Conservation (phyloP, 2,113 vertebrate species). For the Andinoacara biseriatus region DNA sequence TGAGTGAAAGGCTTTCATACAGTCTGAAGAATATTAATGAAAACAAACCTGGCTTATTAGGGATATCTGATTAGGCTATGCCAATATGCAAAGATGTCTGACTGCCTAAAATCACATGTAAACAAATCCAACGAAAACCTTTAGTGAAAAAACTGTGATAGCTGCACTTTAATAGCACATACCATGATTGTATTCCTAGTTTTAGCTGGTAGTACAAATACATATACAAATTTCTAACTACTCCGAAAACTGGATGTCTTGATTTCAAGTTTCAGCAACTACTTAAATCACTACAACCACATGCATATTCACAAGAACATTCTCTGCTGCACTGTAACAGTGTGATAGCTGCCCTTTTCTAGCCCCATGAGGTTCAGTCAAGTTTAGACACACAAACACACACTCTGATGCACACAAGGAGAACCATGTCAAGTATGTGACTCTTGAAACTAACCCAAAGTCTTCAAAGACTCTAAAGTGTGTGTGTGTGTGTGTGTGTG, state of each 20-base stretch:
- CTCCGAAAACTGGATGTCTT: not conserved
- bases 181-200: not conserved
- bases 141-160: not conserved
- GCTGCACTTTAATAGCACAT: not conserved
- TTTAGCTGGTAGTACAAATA: not conserved
- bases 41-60: not conserved
- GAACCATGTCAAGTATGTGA: slow-evolving; percentile 15
- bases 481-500: fast-evolving
- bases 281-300: not conserved
- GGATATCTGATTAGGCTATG: not conserved
- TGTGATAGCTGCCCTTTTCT: slow-evolving; percentile 8
- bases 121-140: not conserved
- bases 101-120: not conserved
- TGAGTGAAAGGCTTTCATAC: not conserved
- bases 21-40: not conserved
- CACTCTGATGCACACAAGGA: slow-evolving; percentile 1
- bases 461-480: slow-evolving; percentile 11
- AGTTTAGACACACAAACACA: slow-evolving; percentile 3
- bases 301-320: not conserved
- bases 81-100: not conserved
- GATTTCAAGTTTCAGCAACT: not conserved
- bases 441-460: slow-evolving; percentile 12
- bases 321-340: not conserved
- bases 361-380: not conserved
- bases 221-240: not conserved